Conservation (phyloP, 2,888 invertebrate genomes). For the Ypsolopha sequella region DNA sequence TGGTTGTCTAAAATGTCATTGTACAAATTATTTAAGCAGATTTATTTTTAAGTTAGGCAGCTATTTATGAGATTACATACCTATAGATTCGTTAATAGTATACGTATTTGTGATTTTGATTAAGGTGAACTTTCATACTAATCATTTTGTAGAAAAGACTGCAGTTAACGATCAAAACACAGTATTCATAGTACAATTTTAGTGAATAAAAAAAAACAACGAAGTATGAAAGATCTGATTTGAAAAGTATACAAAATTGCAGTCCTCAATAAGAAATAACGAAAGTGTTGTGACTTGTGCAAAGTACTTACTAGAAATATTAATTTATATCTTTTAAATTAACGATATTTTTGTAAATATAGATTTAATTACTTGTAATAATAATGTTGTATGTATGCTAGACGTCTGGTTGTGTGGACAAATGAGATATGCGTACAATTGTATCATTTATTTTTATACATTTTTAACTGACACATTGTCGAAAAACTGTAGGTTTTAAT, state of each 20-base stretch:
- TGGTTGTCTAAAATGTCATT: constrained; percentile 46
- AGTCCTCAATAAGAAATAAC: constrained; percentile 38
- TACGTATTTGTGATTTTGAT: constrained; percentile 40
- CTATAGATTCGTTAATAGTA: constrained; percentile 37
- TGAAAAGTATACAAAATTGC: constrained; percentile 13
- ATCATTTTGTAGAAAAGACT: constrained; percentile 39
- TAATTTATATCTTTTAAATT: constrained; percentile 62
- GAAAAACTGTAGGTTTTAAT: constrained; percentile 51
- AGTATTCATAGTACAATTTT: constrained; percentile 31
- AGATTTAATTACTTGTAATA: constrained; percentile 20
- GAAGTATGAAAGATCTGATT: constrained; percentile 7
- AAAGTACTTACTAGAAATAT: constrained; percentile 70
- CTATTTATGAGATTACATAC: constrained; percentile 70
- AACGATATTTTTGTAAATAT: constrained; percentile 59
- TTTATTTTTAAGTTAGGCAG: constrained; percentile 43
- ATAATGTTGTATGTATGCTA: background rate
- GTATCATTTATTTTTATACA: constrained; percentile 62
- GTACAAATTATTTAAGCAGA: constrained; percentile 65
- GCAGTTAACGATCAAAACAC: constrained; percentile 54
- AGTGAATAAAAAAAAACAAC: background rate
- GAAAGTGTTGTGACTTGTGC: constrained; percentile 57
- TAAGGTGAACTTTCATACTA: constrained; percentile 38
- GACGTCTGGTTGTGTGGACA: background rate
- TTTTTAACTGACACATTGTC: constrained; percentile 60
- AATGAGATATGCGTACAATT: constrained; percentile 25